Conservation (phyloP, 2,888 invertebrate species). For the Caenorhabditis uteleia region DNA sequence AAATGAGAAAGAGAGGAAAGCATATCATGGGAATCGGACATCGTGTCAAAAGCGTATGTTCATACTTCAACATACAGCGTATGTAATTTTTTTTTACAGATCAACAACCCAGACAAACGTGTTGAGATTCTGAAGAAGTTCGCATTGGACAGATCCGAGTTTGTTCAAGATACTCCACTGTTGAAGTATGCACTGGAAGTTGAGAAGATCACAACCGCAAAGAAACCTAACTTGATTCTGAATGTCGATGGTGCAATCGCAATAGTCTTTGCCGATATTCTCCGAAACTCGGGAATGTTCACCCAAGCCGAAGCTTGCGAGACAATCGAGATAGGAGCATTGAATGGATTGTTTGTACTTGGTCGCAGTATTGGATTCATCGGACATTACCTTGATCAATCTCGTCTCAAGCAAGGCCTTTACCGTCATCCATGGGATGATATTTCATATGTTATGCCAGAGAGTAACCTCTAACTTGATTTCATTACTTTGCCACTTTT, state of each 20-base stretch:
- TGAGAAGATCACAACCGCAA: constrained; percentile 96
- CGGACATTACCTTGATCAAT: constrained; percentile 96
- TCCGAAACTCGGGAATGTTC: constrained; percentile 77
- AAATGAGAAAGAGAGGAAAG: constrained; percentile 93
- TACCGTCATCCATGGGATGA: constrained; percentile 99
- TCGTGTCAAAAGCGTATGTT: constrained; percentile 77
- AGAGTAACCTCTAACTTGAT: constrained; percentile 69
- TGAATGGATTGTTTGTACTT: constrained; percentile 96
- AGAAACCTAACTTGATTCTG: constrained; percentile 97
- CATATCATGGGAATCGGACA: constrained; percentile 99
- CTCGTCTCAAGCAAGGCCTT: constrained; percentile 94
- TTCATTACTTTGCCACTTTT: too few species aligned
- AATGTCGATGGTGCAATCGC: constrained; percentile 99
- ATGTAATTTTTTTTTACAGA: constrained; percentile 71
- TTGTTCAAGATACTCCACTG: constrained; percentile 84
- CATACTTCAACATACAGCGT: neutral
- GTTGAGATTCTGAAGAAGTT: constrained; percentile 93
- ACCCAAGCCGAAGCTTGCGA: constrained; percentile 91
- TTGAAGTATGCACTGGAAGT: constrained; percentile 94
- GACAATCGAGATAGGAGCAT: constrained; percentile 94
- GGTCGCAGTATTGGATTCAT: constrained; percentile 98
- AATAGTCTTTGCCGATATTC: constrained; percentile 93
- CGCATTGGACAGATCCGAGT: constrained; percentile 84
- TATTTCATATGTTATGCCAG: constrained; percentile 86
- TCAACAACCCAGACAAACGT: constrained; percentile 98